Evolutionary conservation across 2,797 vertebrate genomes (phyloP), one percentile per base, ranked within the genome.

Genomic region (Telmatherina bonti): DNA sequence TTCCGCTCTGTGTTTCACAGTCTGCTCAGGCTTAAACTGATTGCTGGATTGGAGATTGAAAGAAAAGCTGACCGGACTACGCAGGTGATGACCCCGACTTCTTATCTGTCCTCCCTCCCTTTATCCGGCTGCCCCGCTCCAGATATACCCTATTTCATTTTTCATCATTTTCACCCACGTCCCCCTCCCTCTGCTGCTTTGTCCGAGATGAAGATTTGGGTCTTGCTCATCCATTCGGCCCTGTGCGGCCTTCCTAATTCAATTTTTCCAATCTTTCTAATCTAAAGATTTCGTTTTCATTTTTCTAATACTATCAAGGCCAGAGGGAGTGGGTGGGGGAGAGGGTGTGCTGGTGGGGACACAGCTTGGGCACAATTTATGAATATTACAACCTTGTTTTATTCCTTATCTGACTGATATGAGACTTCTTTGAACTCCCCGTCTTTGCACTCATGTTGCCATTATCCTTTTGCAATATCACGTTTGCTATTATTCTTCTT

Each of bases 231-330:
- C 88, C 83, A 79, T 81, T 78, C 72, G 52, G 75, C 78, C 85
- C 29, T 56, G 24, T 53, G 49, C 65, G 26, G 62, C 80, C 65
- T 30, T 72, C 47, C 49, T 91, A 92, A 94, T 94, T 92, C 82
- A 88, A 93, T 91, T 89, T 87, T 90, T 91, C 85, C 89, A 91
- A 89, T 89, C 86, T 85, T 93, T 92, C 83, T 88, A 92, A 93
- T 93, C 86, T 91, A 88, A 93, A 93, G 88, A 93, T 93, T 90
- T 85, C 8, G 69, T 91, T 88, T 87, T 92, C 81, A 88, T 92
- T 93, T 91, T 89, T 90, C 72, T 93, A 92, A 93, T 89, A 85
- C 88, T 73, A 88, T 89, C 84, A 90, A 84, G 73, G 74, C 72
- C 83, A 72, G 78, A 66, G 49, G 69, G 68, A 36, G 2, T 3